Evolutionary conservation across 2,888 invertebrate species (phyloP), one percentile per base, ranked within the genome.

Genomic region (Ophion costatus): DNA sequence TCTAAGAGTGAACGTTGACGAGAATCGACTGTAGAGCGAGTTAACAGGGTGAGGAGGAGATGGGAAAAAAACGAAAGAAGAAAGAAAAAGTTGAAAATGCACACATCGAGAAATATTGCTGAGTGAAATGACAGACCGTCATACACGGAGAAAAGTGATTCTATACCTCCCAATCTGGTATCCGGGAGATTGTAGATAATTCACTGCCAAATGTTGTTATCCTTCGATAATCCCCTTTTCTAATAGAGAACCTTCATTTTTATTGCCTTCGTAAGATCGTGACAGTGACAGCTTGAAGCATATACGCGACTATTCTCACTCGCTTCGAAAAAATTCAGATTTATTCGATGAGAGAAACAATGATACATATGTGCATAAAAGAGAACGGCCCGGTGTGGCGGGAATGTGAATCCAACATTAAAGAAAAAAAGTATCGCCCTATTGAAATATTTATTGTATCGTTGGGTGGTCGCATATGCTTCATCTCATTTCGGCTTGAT

Each of bases 161-260:
- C 84, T 85, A 82, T 82, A 73, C 22, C 82, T 80, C 73, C 73
- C 76, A 80, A 67, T 67, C 24, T 57, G 63, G 20, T 45, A 80
- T 80, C 64, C n/a, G 64, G 75, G 59, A 81, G 86, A 81, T 83
- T 87, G 74, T 80, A 89, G 89, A 90, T 90, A 89, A 90, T 90
- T 89, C 91, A 92, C 92, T 92, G 92, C 92, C 92, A 51, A 92
- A 89, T 90, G 87, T 91, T 88, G 85, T 90, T 90, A 87, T 87
- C 88, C 87, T 87, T 88, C 87, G 82, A 87, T 88, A 74, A 85
- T 80, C 22, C 75, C 70, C 56, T 38, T 80, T 76, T 82, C 80
- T 51, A 75, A 83, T 80, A 66, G 82, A 69, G 33, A 22, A 73
- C 67, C 45, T 80, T 56, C 14, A 51, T 67, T 67, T 76, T 73